Base-by-base conservation (phyloP, 2,113 vertebrate species). In the Saguinus midas region DNA sequence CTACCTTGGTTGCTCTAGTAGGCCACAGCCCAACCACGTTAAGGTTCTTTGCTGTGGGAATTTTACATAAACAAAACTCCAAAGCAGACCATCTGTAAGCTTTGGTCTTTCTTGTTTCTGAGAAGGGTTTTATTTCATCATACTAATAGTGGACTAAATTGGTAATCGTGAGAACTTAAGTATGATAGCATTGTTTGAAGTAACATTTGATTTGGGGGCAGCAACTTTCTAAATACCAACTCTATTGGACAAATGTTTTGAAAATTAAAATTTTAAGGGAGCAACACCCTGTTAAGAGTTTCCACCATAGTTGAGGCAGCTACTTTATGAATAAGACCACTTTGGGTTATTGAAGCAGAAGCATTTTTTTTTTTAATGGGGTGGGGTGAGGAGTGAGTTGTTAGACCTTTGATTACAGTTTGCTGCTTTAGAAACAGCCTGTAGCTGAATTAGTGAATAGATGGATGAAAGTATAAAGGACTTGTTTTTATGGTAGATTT, bases 71-170 rank as follows among this genome's bases (percentile, higher is more conserved):
- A 61, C 50, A 25, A 52, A 72, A 68, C n/a, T 68, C 5, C 32
- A 81, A 79, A n/a, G 48, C 6, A 23, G 75, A 55, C 50, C 37
- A 45, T 68, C 17, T 45, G 40, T 29, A 93, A 83, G 68, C 89
- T 80, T 88, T 92, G 72, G 52, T 96, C 85, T 80, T 80, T 43
- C 66, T 97, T n/a, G 14, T 93, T 95, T 89, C 27, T 40, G 88
- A 92, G 86, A 86, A 70, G 83, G 73, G 78, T 87, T 97, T 84
- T 81, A 61, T 84, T 78, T 85, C 50, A 27, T 64, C 68, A 86
- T 32, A 72, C 61, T 50, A 55, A 50, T 61, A 43, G 68, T 90
- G 92, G 76, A 82, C 80, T 88, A 90, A 66, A 82, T 66, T 82
- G 45, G 64, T 82, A 81, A 87, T 55, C 83, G 70, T 87, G 95